phyloP scores from a whole-genome alignment of 2,888 invertebrate genomes.

The Therioaphis trifolii region DNA sequence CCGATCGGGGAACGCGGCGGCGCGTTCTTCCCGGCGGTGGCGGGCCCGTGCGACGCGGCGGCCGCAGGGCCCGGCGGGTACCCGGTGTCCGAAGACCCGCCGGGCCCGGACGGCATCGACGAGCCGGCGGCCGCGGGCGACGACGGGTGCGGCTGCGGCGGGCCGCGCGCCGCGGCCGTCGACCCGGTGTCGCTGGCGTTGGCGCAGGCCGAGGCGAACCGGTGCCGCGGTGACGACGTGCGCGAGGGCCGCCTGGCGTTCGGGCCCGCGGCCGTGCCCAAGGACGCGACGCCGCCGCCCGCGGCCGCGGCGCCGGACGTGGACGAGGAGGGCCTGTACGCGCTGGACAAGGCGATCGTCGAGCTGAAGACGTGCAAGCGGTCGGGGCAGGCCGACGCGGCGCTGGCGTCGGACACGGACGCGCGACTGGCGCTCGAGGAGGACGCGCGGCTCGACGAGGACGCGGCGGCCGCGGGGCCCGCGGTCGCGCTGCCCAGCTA shows the following conservation, averaged over 20 bases:
- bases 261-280: slow-evolving; percentile 14
- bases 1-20: neutral
- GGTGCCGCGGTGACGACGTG: neutral
- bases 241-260: slow-evolving; percentile 27
- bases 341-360: slow-evolving; percentile 30
- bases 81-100: neutral
- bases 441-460: neutral
- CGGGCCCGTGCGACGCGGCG: neutral
- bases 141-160: neutral
- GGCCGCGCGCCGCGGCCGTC: neutral
- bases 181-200: slow-evolving; percentile 33
- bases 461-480: neutral
- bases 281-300: neutral
- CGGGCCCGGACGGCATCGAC: slow-evolving; percentile 23
- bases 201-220: slow-evolving; percentile 40
- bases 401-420: slow-evolving; percentile 21
- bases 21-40: slow-evolving; percentile 5
- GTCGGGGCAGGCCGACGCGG: neutral
- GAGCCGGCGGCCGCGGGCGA: neutral
- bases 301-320: neutral
- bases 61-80: neutral
- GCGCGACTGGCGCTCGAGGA: slow-evolving; percentile 27
- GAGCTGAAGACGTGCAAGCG: slow-evolving; percentile 38
- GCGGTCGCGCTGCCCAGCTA: slow-evolving; percentile 13
- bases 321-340: slow-evolving; percentile 34